A percentile compares a stretch with the other conserved stretches of the same genome.
phyloP scores from a whole-genome alignment of 2,797 vertebrate genomes.

The Tokudaia tokunoshimensis region DNA sequence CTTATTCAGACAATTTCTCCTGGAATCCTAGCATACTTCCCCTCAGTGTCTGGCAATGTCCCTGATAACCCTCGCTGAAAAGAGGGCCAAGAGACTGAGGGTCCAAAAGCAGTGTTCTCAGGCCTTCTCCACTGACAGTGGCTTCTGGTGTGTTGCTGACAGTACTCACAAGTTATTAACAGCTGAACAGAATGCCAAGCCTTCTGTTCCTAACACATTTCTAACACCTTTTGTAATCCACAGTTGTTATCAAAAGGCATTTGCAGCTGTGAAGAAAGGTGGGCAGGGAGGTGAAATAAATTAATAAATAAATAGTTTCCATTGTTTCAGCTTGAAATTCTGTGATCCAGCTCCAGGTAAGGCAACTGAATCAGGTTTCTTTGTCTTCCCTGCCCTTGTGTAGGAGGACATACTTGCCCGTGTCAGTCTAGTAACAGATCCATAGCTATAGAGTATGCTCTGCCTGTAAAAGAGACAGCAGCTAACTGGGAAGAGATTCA shows the following conservation, averaged over 20 bases:
- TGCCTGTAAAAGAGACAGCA: background rate
- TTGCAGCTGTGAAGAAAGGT: slow-evolving; percentile 76
- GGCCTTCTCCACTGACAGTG: background rate
- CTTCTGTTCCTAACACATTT: slow-evolving; percentile 84
- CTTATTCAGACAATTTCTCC: background rate
- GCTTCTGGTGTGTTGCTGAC: background rate
- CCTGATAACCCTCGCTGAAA: background rate
- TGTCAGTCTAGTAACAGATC: background rate
- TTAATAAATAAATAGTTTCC: slow-evolving; percentile 69
- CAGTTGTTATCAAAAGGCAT: slow-evolving; percentile 82
- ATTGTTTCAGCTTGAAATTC: slow-evolving; percentile 18
- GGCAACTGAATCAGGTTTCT: background rate
- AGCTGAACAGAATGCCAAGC: slow-evolving; percentile 80
- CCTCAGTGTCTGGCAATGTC: background rate
- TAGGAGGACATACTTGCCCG: background rate
- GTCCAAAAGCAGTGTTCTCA: fast-evolving
- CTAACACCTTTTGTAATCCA: slow-evolving; percentile 81
- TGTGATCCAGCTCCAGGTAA: background rate
- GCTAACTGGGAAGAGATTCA: background rate
- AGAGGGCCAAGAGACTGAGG: too few relatives aligned
- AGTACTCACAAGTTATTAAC: slow-evolving; percentile 71
- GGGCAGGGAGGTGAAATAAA: slow-evolving; percentile 71
- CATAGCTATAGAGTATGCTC: background rate
- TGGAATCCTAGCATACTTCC: background rate
- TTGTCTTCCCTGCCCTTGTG: background rate